Base-by-base conservation (phyloP, 1,140 invertebrate species). In the Heliconius melpomene region DNA sequence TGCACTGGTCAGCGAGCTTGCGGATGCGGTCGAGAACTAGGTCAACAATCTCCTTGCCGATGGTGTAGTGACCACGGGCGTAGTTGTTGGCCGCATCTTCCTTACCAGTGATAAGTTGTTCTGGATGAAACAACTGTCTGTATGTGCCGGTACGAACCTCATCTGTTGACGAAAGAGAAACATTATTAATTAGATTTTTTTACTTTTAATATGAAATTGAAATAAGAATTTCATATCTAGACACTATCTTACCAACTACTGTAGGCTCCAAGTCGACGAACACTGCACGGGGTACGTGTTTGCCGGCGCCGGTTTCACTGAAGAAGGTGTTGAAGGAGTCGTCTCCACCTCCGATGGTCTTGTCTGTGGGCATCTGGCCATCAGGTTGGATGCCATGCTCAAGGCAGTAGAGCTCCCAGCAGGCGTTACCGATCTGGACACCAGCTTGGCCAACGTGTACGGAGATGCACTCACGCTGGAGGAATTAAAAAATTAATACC, bases 281-380 rank as follows among this genome's bases (percentile, higher is more conserved):
- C 60, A 98, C 97, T 40, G 98, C 97, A 83, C 97, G 94, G 23
- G 98, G 97, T 20, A 98, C 97, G 90, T 98, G 97, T 89, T 98
- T 98, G 85, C 97, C 98, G 60, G 97, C 96, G 36, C 97, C 97
- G 79, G 98, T 99, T 93, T 99, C 98, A 85, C 97, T 97, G 96
- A 98, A 98, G 95, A 98, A 98, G 72, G 98, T 98, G 94, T 98
- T 98, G 95, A 98, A 98, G 32, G 97, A 98, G 91, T 98, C 97
- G 87, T 98, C 97, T 70, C 96, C 96, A 46, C 96, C 96, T 6
- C 96, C 96, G 80, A 96, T 95, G 79, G 95, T 95, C 91, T 95
- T 95, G 91, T 96, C 96, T 71, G 95, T 95, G 72, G 96, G 96
- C 96, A 97, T 97, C 93, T 96, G 95, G 76, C 96, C 96, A 89